phyloP scores from a whole-genome alignment of 2,113 vertebrate species.

The Chaenocephalus aceratus region DNA sequence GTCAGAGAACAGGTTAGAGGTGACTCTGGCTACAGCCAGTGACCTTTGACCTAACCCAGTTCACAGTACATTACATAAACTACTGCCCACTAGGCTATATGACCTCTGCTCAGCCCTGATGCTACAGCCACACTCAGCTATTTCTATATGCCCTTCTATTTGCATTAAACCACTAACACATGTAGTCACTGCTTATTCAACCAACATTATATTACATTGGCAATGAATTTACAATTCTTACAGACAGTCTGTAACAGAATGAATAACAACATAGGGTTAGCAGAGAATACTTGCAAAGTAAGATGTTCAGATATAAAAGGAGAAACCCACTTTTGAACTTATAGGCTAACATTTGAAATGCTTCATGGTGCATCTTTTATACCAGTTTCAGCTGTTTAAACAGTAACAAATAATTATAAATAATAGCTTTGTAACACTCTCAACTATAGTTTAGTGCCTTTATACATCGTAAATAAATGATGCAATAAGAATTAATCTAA shows the following conservation, averaged over 20 bases:
- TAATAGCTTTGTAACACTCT: neutral
- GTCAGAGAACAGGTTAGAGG: slow-evolving; percentile 51
- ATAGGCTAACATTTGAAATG: neutral
- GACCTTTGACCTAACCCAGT: slow-evolving; percentile 54
- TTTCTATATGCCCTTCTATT: slow-evolving; percentile 31
- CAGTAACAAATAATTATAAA: neutral
- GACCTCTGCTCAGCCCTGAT: slow-evolving; percentile 37
- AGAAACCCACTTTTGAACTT: neutral
- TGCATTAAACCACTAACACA: neutral
- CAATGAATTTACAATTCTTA: neutral
- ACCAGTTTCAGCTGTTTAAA: neutral
- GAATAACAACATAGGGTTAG: neutral
- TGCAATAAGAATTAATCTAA: neutral
- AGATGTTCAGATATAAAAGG: neutral
- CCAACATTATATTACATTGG: neutral
- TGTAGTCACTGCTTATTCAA: neutral
- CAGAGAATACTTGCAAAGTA: neutral
- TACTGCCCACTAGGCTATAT: slow-evolving; percentile 13
- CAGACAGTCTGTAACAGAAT: neutral
- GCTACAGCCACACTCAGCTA: slow-evolving; percentile 31
- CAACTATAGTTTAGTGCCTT: neutral
- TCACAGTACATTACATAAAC: slow-evolving; percentile 59
- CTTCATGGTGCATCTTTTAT: neutral
- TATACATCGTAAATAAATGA: neutral
- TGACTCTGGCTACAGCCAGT: slow-evolving; percentile 31